These are phyloP conservation scores for Poeciliopsis occidentalis DNA, from an alignment of 2,113 vertebrate genomes.

Conservation along the genomic window DNA sequence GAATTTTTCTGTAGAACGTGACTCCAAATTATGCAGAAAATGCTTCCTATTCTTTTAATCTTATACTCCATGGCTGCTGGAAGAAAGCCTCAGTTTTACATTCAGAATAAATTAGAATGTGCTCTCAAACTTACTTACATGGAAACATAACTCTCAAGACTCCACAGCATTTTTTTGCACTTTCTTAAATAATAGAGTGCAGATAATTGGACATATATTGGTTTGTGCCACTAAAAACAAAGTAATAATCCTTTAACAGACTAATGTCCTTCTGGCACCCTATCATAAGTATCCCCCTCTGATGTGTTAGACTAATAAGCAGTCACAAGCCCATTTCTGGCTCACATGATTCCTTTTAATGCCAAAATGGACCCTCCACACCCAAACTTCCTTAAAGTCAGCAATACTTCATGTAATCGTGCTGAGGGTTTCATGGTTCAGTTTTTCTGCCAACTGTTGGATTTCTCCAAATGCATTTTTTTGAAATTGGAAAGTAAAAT, in stretches of 20 bases:
- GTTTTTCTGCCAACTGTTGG: conserved; percentile 15
- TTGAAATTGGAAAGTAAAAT: not conserved
- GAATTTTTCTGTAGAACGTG: too few relatives aligned
- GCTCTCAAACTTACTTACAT: too few relatives aligned
- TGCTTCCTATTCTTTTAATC: too few relatives aligned
- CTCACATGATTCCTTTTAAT: conserved; percentile 8
- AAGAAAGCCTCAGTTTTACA: too few relatives aligned
- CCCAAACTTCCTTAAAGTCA: conserved; percentile 12
- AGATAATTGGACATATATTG: not conserved
- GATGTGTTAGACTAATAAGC: conserved; percentile 39
- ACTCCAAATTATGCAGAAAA: too few relatives aligned
- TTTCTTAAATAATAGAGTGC: not conserved
- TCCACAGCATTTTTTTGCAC: too few relatives aligned
- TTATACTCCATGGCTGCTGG: too few relatives aligned
- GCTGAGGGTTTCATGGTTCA: conserved; percentile 19
- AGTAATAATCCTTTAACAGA: not conserved
- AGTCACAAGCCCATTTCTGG: conserved; percentile 18
- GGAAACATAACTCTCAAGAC: too few relatives aligned
- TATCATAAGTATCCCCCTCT: conserved; percentile 8
- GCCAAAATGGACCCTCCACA: conserved; percentile 4
- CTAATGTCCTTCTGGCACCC: conserved; percentile 7
- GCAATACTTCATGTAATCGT: conserved; percentile 9
- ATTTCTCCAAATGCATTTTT: not conserved
- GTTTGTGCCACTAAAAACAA: conserved; percentile 24
- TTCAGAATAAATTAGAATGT: too few relatives aligned